A percentile compares a stretch with the other conserved stretches of the same genome.
These are phyloP conservation scores for Esperia sulphurella DNA, from an alignment of 2,888 invertebrate genomes.

Conservation along the genomic window DNA sequence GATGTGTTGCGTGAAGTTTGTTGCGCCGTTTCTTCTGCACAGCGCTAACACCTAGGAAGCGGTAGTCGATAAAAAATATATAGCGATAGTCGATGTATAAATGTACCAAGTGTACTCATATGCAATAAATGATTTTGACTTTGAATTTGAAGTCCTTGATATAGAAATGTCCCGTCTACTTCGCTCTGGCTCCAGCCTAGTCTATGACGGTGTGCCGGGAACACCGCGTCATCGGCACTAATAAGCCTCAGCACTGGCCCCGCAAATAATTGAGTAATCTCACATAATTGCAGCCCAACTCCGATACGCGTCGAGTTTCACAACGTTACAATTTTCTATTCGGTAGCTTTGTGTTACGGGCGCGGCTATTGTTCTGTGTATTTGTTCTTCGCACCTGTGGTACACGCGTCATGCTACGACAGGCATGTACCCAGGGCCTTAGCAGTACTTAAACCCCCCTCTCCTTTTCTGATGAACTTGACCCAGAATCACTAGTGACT, in stretches of 20 bases:
- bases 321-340: slow-evolving; percentile 22
- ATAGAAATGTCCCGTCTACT: background rate
- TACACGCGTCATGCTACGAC: background rate
- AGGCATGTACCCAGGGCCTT: too few species aligned
- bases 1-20: too few species aligned
- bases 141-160: too few species aligned
- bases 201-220: slow-evolving; percentile 24
- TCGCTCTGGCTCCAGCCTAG: slow-evolving; percentile 2
- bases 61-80: too few species aligned
- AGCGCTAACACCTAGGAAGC: too few species aligned
- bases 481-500: too few species aligned
- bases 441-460: too few species aligned
- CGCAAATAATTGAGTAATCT: slow-evolving; percentile 59
- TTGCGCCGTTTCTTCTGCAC: too few species aligned
- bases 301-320: slow-evolving; percentile 24
- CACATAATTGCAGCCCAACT: slow-evolving; percentile 31
- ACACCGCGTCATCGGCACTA: slow-evolving; percentile 64
- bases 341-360: slow-evolving; percentile 7
- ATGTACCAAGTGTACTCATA: too few species aligned
- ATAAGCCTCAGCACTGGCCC: slow-evolving; percentile 51
- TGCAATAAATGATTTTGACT: too few species aligned
- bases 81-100: too few species aligned
- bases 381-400: slow-evolving; percentile 18
- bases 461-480: too few species aligned
- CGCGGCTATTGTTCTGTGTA: slow-evolving; percentile 10